Evolutionary conservation across 2,888 invertebrate species (phyloP), one percentile per base, ranked within the genome.

Genomic region (Drosophila gaucha): DNA sequence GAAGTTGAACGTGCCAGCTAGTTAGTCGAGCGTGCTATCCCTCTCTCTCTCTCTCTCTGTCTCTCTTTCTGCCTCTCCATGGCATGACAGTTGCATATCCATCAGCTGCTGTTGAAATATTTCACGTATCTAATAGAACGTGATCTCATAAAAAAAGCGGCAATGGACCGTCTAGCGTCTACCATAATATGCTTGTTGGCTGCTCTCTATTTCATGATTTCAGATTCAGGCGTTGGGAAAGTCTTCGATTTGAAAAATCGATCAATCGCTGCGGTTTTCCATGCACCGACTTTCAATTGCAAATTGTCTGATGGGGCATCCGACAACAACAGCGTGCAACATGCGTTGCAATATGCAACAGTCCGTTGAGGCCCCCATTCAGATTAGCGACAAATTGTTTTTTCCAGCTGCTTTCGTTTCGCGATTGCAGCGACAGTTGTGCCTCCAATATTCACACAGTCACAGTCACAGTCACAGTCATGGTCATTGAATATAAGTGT

Each of bases 41-140:
- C 41, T 20, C 56, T 67, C 60, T 22, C 49, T n/a, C 24, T 8
- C n/a, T 6, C 30, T 14, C 24, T 2, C 18, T 55, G 26, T 36
- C 24, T 24, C 31, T 30, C n/a, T 9, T 4, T 44, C 2, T 38
- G 3, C 3, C 10, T 16, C 30, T 38, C 31, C 41, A 41, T 67
- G 22, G 60, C 68, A 50, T 75, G 69, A 52, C 78, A 69, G 67
- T 75, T 66, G 67, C 64, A 67, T 68, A 72, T 72, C 62, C 72
- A 72, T 71, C 68, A 59, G 72, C 28, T 26, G 67, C 74, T 66
- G 79, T 70, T 79, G 73, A 77, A 71, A 78, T 86, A 85, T 79
- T 89, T 89, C 90, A 90, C 89, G 90, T 89, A 84, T 78, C 79
- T 68, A 67, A 85, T 86, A 89, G 89, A 90, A 89, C 90, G 89